Conservation (phyloP, 2,797 vertebrate genomes). For the Melanitta fusca region DNA sequence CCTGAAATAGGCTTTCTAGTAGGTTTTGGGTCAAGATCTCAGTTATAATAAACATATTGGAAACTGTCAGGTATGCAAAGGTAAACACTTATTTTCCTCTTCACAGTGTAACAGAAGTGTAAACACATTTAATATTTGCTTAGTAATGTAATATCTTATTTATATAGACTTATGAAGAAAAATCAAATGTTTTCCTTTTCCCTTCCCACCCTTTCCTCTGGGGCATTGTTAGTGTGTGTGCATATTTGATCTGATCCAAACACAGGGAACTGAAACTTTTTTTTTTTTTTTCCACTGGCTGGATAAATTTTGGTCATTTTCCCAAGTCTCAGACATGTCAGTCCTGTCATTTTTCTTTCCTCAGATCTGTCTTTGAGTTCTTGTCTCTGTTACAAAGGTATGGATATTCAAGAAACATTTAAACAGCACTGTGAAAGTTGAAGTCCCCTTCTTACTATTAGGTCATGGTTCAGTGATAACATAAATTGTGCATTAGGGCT, state of each 20-base stretch:
- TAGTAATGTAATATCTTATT: background rate
- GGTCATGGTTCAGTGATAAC: background rate
- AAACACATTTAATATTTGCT: background rate
- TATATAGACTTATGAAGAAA: background rate
- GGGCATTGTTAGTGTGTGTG: background rate
- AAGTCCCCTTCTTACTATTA: background rate
- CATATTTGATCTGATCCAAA: background rate
- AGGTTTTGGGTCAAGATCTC: background rate
- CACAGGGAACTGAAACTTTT: background rate
- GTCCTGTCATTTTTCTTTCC: background rate
- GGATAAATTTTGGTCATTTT: background rate
- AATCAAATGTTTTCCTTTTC: slow-evolving; percentile 16
- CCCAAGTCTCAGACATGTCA: background rate
- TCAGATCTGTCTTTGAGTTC: background rate
- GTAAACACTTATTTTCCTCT: slow-evolving; percentile 14
- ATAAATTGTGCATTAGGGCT: background rate
- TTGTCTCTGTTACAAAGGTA: background rate
- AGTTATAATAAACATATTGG: background rate
- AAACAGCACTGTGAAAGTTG: background rate
- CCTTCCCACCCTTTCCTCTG: slow-evolving; percentile 33
- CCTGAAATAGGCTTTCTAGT: background rate
- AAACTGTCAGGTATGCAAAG: background rate
- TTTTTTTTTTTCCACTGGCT: background rate
- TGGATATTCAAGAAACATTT: background rate
- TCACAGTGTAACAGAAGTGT: background rate